These are phyloP conservation scores for Synodontis membranacea DNA, from an alignment of 2,113 vertebrate species.

Conservation along the genomic window DNA sequence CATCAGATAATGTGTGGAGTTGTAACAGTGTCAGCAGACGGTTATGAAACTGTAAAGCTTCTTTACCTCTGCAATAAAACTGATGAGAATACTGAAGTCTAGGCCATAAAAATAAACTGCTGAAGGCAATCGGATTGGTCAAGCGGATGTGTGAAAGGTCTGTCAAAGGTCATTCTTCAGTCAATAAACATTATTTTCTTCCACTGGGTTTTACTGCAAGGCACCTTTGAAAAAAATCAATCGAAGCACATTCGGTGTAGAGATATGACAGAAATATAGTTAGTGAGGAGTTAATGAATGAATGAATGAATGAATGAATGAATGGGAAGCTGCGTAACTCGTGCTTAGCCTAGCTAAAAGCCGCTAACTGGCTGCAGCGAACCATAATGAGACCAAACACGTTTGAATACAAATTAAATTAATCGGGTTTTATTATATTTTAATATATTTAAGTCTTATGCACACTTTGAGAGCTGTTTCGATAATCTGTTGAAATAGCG, in stretches of 20 bases:
- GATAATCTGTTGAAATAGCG: too few species aligned
- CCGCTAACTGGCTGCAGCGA: too few species aligned
- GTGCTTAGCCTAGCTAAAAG: too few species aligned
- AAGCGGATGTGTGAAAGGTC: background rate
- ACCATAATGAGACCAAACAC: too few species aligned
- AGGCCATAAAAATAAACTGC: background rate
- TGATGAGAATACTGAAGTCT: background rate
- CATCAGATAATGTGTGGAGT: slow-evolving; percentile 40
- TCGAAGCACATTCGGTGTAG: background rate
- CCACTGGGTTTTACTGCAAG: background rate
- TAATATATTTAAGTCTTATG: too few species aligned
- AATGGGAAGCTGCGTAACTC: too few species aligned
- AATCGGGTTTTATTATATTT: too few species aligned
- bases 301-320: too few species aligned
- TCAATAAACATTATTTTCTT: slow-evolving; percentile 6
- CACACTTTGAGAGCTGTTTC: too few species aligned
- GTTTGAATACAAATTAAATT: too few species aligned
- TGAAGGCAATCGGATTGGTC: background rate
- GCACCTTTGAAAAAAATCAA: background rate
- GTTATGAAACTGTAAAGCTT: slow-evolving; percentile 35
- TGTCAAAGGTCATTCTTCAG: background rate
- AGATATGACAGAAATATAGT: slow-evolving; percentile 31
- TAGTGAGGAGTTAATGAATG: too few species aligned
- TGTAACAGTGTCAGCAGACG: slow-evolving; percentile 16
- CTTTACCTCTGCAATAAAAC: slow-evolving; percentile 5